Conservation (phyloP, 2,888 invertebrate species). For the Drosophila kanekoi region DNA sequence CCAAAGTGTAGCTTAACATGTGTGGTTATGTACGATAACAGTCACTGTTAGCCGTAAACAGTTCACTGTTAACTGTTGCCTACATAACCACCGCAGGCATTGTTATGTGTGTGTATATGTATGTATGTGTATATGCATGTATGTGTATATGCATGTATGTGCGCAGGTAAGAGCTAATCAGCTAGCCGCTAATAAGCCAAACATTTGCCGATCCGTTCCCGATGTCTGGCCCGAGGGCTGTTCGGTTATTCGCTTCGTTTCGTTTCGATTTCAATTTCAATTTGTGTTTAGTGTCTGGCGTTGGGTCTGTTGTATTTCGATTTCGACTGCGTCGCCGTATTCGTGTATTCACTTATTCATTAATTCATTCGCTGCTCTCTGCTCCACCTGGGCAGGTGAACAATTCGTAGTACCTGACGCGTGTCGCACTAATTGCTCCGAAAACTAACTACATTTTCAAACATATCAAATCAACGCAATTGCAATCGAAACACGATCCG, state of each 20-base stretch:
- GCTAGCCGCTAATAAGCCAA: slow-evolving; percentile 51
- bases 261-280: slow-evolving; percentile 60
- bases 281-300: slow-evolving; percentile 27
- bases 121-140: not conserved
- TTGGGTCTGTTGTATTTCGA: slow-evolving; percentile 37
- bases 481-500: slow-evolving; percentile 15
- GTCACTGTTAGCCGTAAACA: slow-evolving; percentile 25
- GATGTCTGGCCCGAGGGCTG: slow-evolving; percentile 26
- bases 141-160: not conserved
- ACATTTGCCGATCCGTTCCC: slow-evolving; percentile 43
- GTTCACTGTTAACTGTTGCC: slow-evolving; percentile 19
- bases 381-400: slow-evolving; percentile 84
- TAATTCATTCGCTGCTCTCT: slow-evolving; percentile 83
- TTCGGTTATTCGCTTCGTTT: slow-evolving; percentile 50
- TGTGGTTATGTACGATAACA: not conserved
- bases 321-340: slow-evolving; percentile 51
- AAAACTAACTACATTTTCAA: slow-evolving; percentile 17
- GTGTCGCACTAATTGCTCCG: slow-evolving; percentile 58
- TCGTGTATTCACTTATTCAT: slow-evolving; percentile 60
- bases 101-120: not conserved
- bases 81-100: not conserved
- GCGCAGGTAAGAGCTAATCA: slow-evolving; percentile 43
- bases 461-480: slow-evolving; percentile 7
- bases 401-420: slow-evolving; percentile 57
- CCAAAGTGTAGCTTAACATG: slow-evolving; percentile 1